Evolutionary conservation across 2,113 vertebrate species (phyloP), one percentile per base, ranked within the genome.

Genomic region (Lepus americanus): DNA sequence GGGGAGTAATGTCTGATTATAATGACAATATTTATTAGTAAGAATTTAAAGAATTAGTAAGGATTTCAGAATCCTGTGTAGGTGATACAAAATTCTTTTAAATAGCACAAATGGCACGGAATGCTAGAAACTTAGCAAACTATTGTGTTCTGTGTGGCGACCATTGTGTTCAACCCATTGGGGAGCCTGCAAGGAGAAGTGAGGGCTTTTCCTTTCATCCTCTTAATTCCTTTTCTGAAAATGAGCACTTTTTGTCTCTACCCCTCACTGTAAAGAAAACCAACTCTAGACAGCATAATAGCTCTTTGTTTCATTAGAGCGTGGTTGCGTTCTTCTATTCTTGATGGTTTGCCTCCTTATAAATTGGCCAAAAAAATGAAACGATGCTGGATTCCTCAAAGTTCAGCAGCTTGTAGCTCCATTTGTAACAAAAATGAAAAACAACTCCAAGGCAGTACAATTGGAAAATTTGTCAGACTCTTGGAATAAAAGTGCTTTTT

Each of bases 401-500:
- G 29, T 90, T 95, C 69, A 76, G 79, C 78, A 96, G 86, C 79
- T 80, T 79, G 13, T 66, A 72, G 82, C 82, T 87, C 90, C 53
- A 74, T 95, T 95, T 90, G 66, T 64, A 87, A 44, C 63, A 83
- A 77, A 94, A 86, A 87, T 77, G 79, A 76, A 88, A 90, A 92
- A 79, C 59, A 88, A 63, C 70, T 93, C 74, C 84, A 66, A 96
- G 89, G 83, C 25, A 72, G 25, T 67, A 82, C 82, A 85, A 87
- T 77, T 85, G 70, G 66, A 83, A 97, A 92, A 97, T 78, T 89
- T 74, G 53, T 95, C 90, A 87, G 39, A 90, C 86, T 96, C 67
- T 82, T 39, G 92, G 79, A 91, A 94, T 93, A 94, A 89, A 97
- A 96, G 87, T 87, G 86, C 59, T 89, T 92, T 95, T 97, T 77